Percentiles rank a stretch among this genome's conserved stretches.
Evolutionary conservation across 1,140 invertebrate genomes (phyloP).

Genomic region (Drosophila punjabiensis): DNA sequence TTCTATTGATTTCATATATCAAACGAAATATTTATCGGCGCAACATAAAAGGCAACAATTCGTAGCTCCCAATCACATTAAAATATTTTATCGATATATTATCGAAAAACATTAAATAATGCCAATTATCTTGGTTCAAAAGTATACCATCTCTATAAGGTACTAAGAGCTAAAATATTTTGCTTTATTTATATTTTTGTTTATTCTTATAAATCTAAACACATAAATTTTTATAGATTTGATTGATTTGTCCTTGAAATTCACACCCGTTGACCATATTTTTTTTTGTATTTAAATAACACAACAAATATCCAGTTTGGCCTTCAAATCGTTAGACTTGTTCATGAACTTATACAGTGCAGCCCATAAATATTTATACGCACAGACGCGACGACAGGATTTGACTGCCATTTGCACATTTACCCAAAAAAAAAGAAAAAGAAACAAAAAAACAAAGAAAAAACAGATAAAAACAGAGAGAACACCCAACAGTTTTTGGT

Average conservation of each 20-base stretch:
- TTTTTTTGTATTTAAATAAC: neutral
- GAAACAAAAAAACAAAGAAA: constrained; percentile 4
- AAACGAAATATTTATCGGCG: too few relatives aligned
- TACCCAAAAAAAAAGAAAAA: neutral
- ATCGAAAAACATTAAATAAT: too few relatives aligned
- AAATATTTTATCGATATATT: too few relatives aligned
- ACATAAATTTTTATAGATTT: neutral
- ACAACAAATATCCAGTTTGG: neutral
- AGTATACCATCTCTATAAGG: too few relatives aligned
- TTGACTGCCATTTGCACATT: constrained; percentile 55
- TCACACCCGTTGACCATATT: neutral
- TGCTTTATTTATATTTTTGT: too few relatives aligned
- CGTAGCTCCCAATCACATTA: too few relatives aligned
- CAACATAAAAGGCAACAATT: too few relatives aligned
- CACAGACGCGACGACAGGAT: constrained; percentile 20
- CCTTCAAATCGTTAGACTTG: constrained; percentile 48
- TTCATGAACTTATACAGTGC: constrained; percentile 41
- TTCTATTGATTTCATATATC: too few relatives aligned
- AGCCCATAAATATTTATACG: constrained; percentile 69
- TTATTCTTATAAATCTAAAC: too few relatives aligned
- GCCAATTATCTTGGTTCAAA: too few relatives aligned
- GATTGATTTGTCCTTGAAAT: neutral
- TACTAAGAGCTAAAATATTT: too few relatives aligned
- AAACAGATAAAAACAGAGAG: constrained; percentile 25
- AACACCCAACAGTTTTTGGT: constrained; percentile 14